Percentiles rank a stretch among this genome's conserved stretches.
Conservation (phyloP, 2,888 invertebrate genomes). For the Drosophila anceps region DNA sequence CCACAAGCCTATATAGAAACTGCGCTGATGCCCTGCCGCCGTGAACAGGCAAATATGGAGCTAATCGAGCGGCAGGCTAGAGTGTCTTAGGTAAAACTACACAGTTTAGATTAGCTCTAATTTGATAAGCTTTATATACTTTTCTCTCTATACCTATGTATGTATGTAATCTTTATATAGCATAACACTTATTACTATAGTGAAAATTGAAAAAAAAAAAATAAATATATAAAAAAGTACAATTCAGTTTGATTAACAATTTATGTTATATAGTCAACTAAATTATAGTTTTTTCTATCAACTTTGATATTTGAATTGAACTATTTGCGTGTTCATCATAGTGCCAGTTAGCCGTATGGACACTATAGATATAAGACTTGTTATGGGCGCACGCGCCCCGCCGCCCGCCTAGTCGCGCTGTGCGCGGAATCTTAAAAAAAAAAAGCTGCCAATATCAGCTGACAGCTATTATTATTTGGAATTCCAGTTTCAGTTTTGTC, state of each 20-base stretch:
- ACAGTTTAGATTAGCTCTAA: background rate
- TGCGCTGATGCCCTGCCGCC: background rate
- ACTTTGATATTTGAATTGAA: background rate
- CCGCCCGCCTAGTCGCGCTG: background rate
- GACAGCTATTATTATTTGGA: background rate
- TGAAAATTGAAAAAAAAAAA: too few relatives aligned
- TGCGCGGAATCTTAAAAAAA: constrained; percentile 1
- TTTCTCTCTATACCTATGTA: background rate
- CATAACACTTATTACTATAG: too few relatives aligned
- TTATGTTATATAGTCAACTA: too few relatives aligned
- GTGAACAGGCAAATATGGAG: background rate
- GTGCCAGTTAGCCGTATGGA: background rate
- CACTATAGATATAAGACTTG: background rate
- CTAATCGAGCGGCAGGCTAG: background rate
- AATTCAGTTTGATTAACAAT: too few relatives aligned
- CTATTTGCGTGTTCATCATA: background rate
- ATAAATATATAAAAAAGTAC: too few relatives aligned
- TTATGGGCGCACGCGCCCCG: background rate
- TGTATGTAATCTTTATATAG: too few relatives aligned
- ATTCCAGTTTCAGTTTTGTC: constrained; percentile 41
- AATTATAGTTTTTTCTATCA: too few relatives aligned
- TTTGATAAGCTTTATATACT: background rate
- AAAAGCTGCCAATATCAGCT: constrained; percentile 22
- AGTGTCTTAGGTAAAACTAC: background rate
- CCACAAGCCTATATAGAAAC: background rate